These are phyloP conservation scores for Triplophysa bombifrons DNA, from an alignment of 2,797 vertebrate genomes.

Conservation along the genomic window DNA sequence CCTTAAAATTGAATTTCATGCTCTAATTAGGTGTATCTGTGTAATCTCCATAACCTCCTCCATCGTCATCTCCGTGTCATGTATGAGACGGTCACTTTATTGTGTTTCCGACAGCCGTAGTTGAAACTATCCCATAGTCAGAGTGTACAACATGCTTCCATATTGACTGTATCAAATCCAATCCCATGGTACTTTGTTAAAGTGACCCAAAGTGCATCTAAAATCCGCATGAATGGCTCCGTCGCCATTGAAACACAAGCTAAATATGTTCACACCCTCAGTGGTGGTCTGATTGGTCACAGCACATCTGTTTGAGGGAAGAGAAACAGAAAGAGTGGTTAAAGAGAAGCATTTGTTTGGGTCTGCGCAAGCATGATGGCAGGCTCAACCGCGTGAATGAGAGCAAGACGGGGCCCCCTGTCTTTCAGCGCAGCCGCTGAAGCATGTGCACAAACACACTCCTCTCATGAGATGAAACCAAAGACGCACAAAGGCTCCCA, in stretches of 20 bases:
- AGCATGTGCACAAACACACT: slow-evolving; percentile 73
- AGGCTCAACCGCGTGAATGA: slow-evolving; percentile 70
- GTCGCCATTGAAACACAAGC: slow-evolving; percentile 66
- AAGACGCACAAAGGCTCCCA: slow-evolving; percentile 72
- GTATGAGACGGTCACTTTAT: slow-evolving; percentile 62
- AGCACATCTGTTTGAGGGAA: slow-evolving; percentile 74
- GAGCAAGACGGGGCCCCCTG: slow-evolving; percentile 67
- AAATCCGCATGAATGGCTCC: slow-evolving; percentile 43
- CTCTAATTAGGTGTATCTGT: slow-evolving; percentile 77
- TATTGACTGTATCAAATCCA: slow-evolving; percentile 83
- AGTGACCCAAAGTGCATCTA: slow-evolving; percentile 68
- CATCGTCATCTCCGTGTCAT: slow-evolving; percentile 56
- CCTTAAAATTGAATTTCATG: slow-evolving; percentile 55
- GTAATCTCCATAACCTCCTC: slow-evolving; percentile 70
- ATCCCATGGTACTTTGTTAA: slow-evolving; percentile 80
- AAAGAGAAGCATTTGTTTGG: slow-evolving; percentile 49
- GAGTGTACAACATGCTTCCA: slow-evolving; percentile 67
- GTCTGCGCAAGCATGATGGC: slow-evolving; percentile 53
- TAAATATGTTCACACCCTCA: slow-evolving; percentile 66
- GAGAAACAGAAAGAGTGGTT: slow-evolving; percentile 51
- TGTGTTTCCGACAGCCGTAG: slow-evolving; percentile 63
- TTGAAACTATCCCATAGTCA: slow-evolving; percentile 61
- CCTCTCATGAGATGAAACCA: slow-evolving; percentile 69
- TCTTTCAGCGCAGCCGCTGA: slow-evolving; percentile 71
- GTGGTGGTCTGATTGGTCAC: slow-evolving; percentile 82